Evolutionary conservation across 2,888 invertebrate species (phyloP).

Genomic region (Parasteatoda lunata): DNA sequence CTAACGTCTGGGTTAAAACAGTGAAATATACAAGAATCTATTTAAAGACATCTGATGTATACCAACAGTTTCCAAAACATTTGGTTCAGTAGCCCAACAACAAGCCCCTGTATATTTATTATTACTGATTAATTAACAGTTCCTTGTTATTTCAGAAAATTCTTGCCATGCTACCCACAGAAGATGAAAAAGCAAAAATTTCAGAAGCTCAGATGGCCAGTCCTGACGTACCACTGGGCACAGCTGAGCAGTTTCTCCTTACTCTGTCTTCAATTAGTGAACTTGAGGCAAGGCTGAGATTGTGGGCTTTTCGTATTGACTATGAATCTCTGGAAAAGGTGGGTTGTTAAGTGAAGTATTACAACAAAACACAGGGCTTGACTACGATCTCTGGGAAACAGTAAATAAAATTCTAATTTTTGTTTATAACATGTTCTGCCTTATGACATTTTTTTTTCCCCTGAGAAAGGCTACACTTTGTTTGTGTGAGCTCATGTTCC

Average conservation of each 20-base stretch:
- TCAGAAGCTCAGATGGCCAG: conserved; percentile 95
- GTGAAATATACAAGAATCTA: too few relatives aligned
- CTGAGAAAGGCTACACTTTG: neutral
- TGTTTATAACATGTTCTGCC: too few relatives aligned
- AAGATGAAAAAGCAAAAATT: conserved; percentile 95
- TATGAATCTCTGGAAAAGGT: conserved; percentile 94
- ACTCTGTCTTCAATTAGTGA: conserved; percentile 97
- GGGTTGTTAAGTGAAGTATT: neutral
- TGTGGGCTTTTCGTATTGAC: conserved; percentile 99
- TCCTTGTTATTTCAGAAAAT: conserved; percentile 82
- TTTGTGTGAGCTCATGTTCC: neutral
- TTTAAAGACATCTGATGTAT: too few relatives aligned
- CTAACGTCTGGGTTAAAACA: too few relatives aligned
- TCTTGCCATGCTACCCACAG: conserved; percentile 95
- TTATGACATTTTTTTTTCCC: too few relatives aligned
- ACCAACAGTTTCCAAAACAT: neutral
- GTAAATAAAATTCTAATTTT: too few relatives aligned
- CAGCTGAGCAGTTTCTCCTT: conserved; percentile 98
- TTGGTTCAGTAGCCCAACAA: neutral
- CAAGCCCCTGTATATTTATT: too few relatives aligned
- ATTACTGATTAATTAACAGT: neutral
- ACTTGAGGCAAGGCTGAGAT: conserved; percentile 86
- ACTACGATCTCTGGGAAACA: too few relatives aligned
- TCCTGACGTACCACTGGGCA: conserved; percentile 92
- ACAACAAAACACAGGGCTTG: too few relatives aligned